Evolutionary conservation across 2,113 vertebrate species (phyloP), one percentile per base, ranked within the genome.

Genomic region (Saccopteryx leptura): DNA sequence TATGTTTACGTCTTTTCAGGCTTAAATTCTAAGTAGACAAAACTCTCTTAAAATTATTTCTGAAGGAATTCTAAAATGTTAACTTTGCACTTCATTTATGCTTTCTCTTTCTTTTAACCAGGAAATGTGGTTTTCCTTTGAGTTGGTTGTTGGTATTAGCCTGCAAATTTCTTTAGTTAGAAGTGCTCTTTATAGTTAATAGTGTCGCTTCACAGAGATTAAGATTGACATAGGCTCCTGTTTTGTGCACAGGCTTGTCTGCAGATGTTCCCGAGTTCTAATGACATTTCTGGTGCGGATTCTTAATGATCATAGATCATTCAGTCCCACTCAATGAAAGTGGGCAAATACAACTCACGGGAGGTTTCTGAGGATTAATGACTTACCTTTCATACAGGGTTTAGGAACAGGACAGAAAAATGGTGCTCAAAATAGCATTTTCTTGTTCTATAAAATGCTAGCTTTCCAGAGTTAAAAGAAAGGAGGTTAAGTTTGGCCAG

Each of bases 21-120:
- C 24, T 92, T 95, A 90, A 85, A 88, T 93, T 87, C 5, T 46
- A 90, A 46, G n/a, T 85, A 7, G 33, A 68, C 21, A 88, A 89
- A 81, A 31, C 81, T 93, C 13, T 92, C 6, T 84, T 50, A 72
- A 78, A 84, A 93, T 26, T 0, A 91, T 23, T 50, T 82, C 61
- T 74, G 31, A 92, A 88, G 18, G 18, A 58, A 81, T 88, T 84
- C 65, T 87, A 6, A 76, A 66, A 26, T 60, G 46, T 87, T 18
- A 83, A 50, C 15, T 89, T 61, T 81, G 13, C 75, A 9, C 5
- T 72, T 17, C 17, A 63, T 46, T 80, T 52, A 71, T 76, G 28
- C 9, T 78, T 96, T n/a, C 7, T 80, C 90, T 79, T 88, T 21
- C 7, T 83, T 92, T 79, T 88, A 18, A 91, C 4, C 2, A 74